Evolutionary conservation across 2,797 vertebrate species (phyloP), one percentile per base, ranked within the genome.

Genomic region (Perodicticus potto): DNA sequence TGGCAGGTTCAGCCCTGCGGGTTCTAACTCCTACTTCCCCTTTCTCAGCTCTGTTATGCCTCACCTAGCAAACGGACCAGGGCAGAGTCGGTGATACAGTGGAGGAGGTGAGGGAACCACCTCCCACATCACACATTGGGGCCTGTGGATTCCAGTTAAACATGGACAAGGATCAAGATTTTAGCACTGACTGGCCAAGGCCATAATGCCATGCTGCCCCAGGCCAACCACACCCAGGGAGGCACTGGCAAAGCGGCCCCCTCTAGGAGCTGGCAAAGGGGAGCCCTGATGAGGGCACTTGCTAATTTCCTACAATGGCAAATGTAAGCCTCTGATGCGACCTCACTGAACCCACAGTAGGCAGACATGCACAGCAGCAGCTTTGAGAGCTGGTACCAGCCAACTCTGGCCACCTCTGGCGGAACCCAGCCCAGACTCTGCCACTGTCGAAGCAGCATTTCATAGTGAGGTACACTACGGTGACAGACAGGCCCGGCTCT

Each of bases 241-340:
- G 43, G 22, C 2, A 11, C 19, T 37, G n/a, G 67, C 17, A 23
- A n/a, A 3, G 16, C 67, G 14, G 67, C 34, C 77, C 23, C 37
- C 63, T 0, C 0, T 6, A 12, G 57, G 27, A 19, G 8, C 0
- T 1, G 17, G 59, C 22, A 4, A 4, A 2, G 16, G 19, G 12
- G 5, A 32, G 65, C 27, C 57, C 78, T 49, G n/a, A 37, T 3
- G 27, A 7, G 2, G n/a, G 34, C 78, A 34, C 17, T 3, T 63
- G 67, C 57, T 14, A 0, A 2, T 53, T 40, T 86, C 73, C 90
- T 40, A 32, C 32, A 2, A 4, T 32, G 22, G 80, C 43, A 8
- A 59, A 63, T 14, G n/a, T 55, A 88, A 83, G 86, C n/a, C 12
- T 3, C 57, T 14, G 10, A 45, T 0, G 2, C 29, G 49, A 65